Evolutionary conservation across 2,113 vertebrate species (phyloP).

Genomic region (Acrocephalus arundinaceus): DNA sequence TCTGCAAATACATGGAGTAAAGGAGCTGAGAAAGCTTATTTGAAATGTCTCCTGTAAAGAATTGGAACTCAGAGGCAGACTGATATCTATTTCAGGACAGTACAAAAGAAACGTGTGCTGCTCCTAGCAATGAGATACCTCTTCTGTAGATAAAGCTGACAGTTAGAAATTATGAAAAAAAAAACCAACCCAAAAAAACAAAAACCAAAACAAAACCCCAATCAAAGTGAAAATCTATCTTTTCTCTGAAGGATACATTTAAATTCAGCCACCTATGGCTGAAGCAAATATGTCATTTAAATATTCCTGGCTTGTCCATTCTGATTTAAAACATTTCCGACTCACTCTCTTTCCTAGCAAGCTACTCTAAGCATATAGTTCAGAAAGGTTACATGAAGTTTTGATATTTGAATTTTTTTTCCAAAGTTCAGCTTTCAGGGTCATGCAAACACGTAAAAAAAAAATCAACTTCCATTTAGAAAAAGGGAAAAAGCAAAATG

Average conservation of each 20-base stretch:
- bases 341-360: not conserved
- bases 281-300: not conserved
- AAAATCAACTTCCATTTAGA: not conserved
- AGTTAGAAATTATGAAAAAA: not conserved
- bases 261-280: not conserved
- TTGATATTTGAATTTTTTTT: not conserved
- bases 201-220: not conserved
- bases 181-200: too few relatives aligned
- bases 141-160: not conserved
- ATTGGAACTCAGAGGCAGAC: not conserved
- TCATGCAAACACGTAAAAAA: not conserved
- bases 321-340: not conserved
- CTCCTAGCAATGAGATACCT: not conserved
- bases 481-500: not conserved
- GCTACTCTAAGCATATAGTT: not conserved
- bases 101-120: not conserved
- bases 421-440: not conserved
- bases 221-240: not conserved
- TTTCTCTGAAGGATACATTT: not conserved
- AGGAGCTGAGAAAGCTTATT: not conserved
- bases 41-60: not conserved
- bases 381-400: not conserved
- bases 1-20: not conserved
- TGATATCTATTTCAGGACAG: not conserved
- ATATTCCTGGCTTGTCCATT: not conserved